Base-by-base conservation (phyloP, 2,113 vertebrate species). In the Micronycteris hirsuta region DNA sequence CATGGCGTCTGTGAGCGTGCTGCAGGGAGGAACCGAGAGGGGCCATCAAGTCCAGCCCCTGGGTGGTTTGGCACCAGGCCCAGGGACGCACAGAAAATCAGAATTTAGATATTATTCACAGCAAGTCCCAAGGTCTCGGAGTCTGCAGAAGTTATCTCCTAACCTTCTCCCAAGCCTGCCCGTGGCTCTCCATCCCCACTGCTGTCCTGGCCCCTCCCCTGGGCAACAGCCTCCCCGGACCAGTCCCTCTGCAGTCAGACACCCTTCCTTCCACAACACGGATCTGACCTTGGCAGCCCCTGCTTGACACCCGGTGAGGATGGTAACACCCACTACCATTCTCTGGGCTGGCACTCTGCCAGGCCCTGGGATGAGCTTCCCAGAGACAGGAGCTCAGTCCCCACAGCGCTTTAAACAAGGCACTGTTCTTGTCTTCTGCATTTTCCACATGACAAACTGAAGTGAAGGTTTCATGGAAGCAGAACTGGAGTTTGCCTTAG, bases 1-100 rank as follows among this genome's bases (percentile, higher is more conserved):
- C 97, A 98, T 98, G 97, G 95, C 45, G 85, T 91, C 96, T 24
- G 3, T 3, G 7, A 45, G 56, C 6, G 41, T 65, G 81, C 97
- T 98, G 96, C 68, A 47, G 54, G 36, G 88, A 96, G 65, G 95
- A 85, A 93, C 10, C 41, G 68, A 93, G 91, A 43, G 77, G 11
- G 20, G 49, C 65, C 67, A n/a, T 95, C 81, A 77, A 38, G 31
- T 45, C 45, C 65, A 41, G 61, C n/a, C 81, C 70, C 15, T 2
- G 7, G 15, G 68, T 47, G 47, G 87, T 13, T 70, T 84, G 78
- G 78, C 88, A 47, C 47, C 52, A 49, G 73, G 36, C 70, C 90
- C 93, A 58, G 52, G 17, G 13, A 33, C 41, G 80, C 88, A 45
- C 76, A 78, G 14, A 70, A 41, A 82, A 61, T 52, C 31, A 13